Base-by-base conservation (phyloP, 1,140 invertebrate genomes). In the Drosophila varians region DNA sequence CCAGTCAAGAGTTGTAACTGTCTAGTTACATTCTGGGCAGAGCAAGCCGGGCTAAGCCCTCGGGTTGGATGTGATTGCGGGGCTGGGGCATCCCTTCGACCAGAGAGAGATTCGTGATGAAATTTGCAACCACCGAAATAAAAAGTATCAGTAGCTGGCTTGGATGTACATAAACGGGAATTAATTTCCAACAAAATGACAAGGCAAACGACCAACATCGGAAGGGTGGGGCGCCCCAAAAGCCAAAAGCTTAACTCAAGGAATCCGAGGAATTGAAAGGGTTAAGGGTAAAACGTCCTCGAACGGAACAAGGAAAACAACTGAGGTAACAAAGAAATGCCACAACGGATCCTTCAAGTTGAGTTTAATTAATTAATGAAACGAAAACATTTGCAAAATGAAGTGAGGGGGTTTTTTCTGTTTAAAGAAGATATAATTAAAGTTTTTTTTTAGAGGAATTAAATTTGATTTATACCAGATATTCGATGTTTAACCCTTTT, bases 91-190 rank as follows among this genome's bases (percentile, higher is more conserved):
- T n/a, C n/a, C n/a, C 12, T 18, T 16, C 8, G 16, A 21, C 23
- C n/a, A 4, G 19, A 31, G 34, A 54, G n/a, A n/a, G 42, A 26
- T 56, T 57, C 56, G 54, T 75, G 70, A 80, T 80, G 74, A 74
- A 83, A 78, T 83, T 84, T 83, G 74, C 78, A 83, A 83, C 78
- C 78, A 84, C 79, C 79, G 45, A 55, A 56, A 78, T 74, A 79
- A 79, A 61, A 62, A 77, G 61, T 51, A 62, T 60, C 76, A 66
- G 69, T 53, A 46, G 48, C 68, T 65, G 70, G 57, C 18, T 46
- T 49, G 49, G 74, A 64, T 64, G 69, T 74, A 83, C 74, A 78
- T 84, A 71, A 78, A 83, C 69, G 64, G 62, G 60, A 83, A 83
- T 84, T 84, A 84, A 83, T 83, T 83, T 72, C 53, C 56, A 74